A percentile compares a stretch with the other conserved stretches of the same genome.
Conservation (phyloP, 2,797 vertebrate genomes). For the Epinephelus awoara region DNA sequence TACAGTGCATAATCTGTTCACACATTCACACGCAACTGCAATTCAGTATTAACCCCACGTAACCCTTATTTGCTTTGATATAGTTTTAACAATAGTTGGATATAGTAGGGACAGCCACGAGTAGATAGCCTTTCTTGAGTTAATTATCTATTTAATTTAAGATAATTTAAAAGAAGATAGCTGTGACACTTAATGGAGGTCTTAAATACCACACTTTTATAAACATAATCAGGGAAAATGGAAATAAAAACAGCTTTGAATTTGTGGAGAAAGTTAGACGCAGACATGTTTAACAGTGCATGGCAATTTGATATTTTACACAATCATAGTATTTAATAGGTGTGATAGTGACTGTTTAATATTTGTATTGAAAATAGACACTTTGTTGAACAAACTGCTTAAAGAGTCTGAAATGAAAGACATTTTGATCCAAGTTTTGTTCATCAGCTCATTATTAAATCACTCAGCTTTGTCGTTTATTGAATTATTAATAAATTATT, state of each 20-base stretch:
- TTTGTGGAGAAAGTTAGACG: not conserved
- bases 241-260: not conserved
- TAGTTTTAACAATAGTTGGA: not conserved
- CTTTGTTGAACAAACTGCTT: no score
- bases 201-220: not conserved
- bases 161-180: not conserved
- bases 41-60: not conserved
- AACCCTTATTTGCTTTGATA: slow-evolving; percentile 7
- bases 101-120: not conserved
- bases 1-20: not conserved
- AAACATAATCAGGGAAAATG: not conserved
- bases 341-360: no score
- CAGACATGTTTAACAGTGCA: not conserved
- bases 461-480: no score
- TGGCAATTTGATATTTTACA: not conserved
- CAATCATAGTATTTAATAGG: no score
- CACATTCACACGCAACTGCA: not conserved
- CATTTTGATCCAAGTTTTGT: no score
- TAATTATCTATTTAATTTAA: slow-evolving; percentile 8
- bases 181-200: not conserved
- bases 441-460: no score
- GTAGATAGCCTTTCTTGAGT: not conserved
- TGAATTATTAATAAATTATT: no score
- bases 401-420: no score
- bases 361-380: no score